Evolutionary conservation across 2,888 invertebrate species (phyloP).

Genomic region (Philopedon plagiatum): DNA sequence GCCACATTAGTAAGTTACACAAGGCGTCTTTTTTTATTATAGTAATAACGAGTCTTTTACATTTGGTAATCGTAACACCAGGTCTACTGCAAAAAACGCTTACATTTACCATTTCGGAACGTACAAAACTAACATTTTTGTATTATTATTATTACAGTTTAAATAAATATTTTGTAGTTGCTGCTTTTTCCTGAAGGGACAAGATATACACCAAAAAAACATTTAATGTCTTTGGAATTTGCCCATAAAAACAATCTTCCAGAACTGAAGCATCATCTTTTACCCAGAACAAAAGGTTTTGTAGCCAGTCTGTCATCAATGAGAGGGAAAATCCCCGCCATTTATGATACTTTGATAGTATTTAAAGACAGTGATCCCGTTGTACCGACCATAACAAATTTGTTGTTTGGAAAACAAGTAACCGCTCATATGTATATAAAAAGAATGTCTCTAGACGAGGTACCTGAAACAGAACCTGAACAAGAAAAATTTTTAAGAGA

Average conservation of each 20-base stretch:
- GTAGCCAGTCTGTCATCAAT: constrained; percentile 87
- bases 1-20: too few species aligned
- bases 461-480: constrained; percentile 82
- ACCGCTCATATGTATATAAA: constrained; percentile 84
- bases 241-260: constrained; percentile 89
- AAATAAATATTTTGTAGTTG: constrained; percentile 78
- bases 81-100: too few species aligned
- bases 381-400: constrained; percentile 84
- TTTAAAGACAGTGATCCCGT: constrained; percentile 78
- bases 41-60: too few species aligned
- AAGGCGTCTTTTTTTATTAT: too few species aligned
- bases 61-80: too few species aligned
- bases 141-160: too few species aligned
- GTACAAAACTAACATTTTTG: too few species aligned
- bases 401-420: constrained; percentile 81
- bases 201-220: constrained; percentile 89
- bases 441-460: constrained; percentile 84
- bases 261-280: constrained; percentile 88
- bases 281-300: constrained; percentile 97
- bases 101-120: too few species aligned
- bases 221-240: constrained; percentile 89
- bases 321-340: constrained; percentile 83
- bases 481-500: constrained; percentile 88
- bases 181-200: constrained; percentile 95
- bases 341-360: constrained; percentile 87